Evolutionary conservation across 2,113 vertebrate species (phyloP).

Genomic region (Cyanistes caeruleus): DNA sequence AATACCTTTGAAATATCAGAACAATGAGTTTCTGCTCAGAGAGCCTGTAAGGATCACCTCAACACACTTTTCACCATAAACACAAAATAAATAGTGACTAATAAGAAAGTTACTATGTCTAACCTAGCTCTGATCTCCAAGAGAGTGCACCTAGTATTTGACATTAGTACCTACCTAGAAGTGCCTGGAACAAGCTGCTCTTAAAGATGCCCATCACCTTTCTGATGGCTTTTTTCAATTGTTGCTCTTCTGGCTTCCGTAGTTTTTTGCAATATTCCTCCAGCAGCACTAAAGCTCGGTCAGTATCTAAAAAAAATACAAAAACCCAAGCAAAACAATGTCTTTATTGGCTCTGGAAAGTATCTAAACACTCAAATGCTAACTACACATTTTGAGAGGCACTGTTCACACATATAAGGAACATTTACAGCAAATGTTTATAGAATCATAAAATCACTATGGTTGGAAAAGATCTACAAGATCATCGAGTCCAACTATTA

Average conservation of each 20-base stretch:
- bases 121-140: neutral
- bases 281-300: conserved; percentile 86
- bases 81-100: neutral
- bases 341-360: neutral
- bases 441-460: neutral
- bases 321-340: neutral
- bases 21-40: neutral
- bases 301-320: conserved; percentile 81
- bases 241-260: conserved; percentile 87
- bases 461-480: neutral
- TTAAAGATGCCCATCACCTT: conserved; percentile 92
- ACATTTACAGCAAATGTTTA: neutral
- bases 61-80: neutral
- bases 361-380: neutral
- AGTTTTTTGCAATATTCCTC: conserved; percentile 93
- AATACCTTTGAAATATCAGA: neutral
- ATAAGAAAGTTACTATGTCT: neutral
- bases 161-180: conserved; percentile 86
- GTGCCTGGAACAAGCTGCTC: conserved; percentile 93
- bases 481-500: neutral
- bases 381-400: neutral
- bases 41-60: neutral
- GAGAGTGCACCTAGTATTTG: neutral
- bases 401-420: neutral
- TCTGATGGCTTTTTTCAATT: conserved; percentile 89